Percentiles rank a stretch among this genome's conserved stretches.
Evolutionary conservation across 2,797 vertebrate genomes (phyloP).

Genomic region (Mormyrus hasselquistii): DNA sequence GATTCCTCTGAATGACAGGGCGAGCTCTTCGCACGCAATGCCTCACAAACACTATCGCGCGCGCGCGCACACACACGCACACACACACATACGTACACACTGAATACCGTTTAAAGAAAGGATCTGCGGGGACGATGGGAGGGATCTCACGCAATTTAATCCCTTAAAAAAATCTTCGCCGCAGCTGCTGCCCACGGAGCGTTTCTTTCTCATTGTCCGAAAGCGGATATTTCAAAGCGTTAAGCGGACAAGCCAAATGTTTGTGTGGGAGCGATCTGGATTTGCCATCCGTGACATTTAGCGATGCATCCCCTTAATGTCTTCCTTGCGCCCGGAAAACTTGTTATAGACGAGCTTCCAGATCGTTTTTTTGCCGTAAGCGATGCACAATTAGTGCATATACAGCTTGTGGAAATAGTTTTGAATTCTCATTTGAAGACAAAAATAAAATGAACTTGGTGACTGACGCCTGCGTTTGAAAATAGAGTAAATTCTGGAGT

Average conservation of each 20-base stretch:
- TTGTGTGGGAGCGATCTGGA: not conserved
- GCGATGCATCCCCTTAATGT: not conserved
- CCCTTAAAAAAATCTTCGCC: conserved; percentile 24
- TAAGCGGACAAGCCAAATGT: not conserved
- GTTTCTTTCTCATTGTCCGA: conserved; percentile 1
- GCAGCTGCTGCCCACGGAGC: not conserved
- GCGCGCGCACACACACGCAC: conserved; percentile 24
- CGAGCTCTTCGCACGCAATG: conserved; percentile 77
- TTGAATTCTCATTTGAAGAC: not conserved
- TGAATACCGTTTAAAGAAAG: conserved; percentile 21
- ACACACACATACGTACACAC: conserved; percentile 25
- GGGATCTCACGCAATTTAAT: conserved; percentile 52
- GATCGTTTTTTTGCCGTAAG: not conserved
- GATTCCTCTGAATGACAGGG: conserved; percentile 77
- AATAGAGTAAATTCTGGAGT: conserved; percentile 11
- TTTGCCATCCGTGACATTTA: conserved; percentile 2
- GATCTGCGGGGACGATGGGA: conserved; percentile 38
- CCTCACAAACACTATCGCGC: conserved; percentile 55
- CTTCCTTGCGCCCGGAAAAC: conserved; percentile 14
- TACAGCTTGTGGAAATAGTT: not conserved
- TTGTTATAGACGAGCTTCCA: not conserved
- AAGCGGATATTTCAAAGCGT: not conserved
- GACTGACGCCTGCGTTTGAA: not conserved
- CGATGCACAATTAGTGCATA: not conserved
- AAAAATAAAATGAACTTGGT: not conserved